Evolutionary conservation across 1,140 invertebrate species (phyloP).

Genomic region (Drosophila yakuba): DNA sequence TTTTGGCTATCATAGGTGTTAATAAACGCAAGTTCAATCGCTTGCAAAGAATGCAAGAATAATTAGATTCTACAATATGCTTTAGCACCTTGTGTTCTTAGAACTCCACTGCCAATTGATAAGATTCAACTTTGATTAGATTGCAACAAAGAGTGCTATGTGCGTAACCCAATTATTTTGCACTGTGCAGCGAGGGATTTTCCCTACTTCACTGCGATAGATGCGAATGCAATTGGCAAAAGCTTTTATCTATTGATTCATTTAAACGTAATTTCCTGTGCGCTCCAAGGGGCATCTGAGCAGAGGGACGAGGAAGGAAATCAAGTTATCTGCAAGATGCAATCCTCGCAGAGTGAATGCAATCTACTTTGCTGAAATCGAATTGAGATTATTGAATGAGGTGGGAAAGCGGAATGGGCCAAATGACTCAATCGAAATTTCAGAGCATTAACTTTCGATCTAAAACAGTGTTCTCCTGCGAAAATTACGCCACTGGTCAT

Average conservation of each 20-base stretch:
- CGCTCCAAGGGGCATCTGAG: slow-evolving; percentile 9
- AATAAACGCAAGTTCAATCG: too few species aligned
- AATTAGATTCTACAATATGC: too few species aligned
- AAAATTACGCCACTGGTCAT: neutral
- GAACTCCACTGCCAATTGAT: slow-evolving; percentile 2
- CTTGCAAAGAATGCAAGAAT: too few species aligned
- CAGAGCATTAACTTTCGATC: neutral
- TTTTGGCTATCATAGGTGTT: too few species aligned
- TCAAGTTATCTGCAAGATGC: slow-evolving; percentile 45
- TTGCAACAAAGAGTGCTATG: neutral
- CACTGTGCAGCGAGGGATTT: slow-evolving; percentile 19
- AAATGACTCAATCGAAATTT: slow-evolving; percentile 19
- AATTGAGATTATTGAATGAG: slow-evolving; percentile 47
- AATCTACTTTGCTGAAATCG: slow-evolving; percentile 38
- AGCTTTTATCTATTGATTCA: slow-evolving; percentile 78
- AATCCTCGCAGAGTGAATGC: slow-evolving; percentile 40
- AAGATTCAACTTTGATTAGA: slow-evolving; percentile 19
- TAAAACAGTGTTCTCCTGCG: neutral
- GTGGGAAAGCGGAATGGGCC: neutral
- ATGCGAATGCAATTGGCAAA: slow-evolving; percentile 72
- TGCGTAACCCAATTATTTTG: neutral
- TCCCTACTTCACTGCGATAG: slow-evolving; percentile 28
- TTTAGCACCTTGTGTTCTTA: too few species aligned
- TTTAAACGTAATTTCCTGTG: slow-evolving; percentile 73
- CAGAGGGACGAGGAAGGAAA: slow-evolving; percentile 14